A percentile compares a stretch with the other conserved stretches of the same genome.
phyloP scores from a whole-genome alignment of 2,888 invertebrate genomes.

The Apotomis capreana region DNA sequence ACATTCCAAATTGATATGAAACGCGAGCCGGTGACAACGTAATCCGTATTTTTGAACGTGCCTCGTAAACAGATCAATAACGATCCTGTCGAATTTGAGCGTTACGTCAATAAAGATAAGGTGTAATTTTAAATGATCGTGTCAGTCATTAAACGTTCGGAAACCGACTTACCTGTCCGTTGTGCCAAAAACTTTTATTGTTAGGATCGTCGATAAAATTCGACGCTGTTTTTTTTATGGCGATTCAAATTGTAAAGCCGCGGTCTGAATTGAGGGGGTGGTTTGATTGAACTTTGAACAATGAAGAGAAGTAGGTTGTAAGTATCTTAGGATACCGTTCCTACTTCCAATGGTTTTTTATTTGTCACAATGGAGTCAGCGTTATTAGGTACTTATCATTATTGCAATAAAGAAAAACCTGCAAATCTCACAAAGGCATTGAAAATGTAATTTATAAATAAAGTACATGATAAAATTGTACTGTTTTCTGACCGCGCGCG shows the following conservation, averaged over 20 bases:
- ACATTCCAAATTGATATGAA: constrained; percentile 21
- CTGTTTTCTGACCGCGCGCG: too few species aligned
- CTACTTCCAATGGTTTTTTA: too few species aligned
- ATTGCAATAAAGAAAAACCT: too few species aligned
- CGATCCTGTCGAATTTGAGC: neutral
- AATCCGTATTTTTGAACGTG: constrained; percentile 34
- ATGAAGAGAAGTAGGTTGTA: neutral
- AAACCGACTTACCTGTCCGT: constrained; percentile 31
- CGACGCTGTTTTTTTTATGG: constrained; percentile 32
- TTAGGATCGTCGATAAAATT: constrained; percentile 35
- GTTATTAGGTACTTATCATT: too few species aligned
- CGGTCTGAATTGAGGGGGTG: constrained; percentile 8
- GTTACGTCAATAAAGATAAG: neutral
- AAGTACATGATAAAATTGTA: too few species aligned
- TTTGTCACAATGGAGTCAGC: too few species aligned
- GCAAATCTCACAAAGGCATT: too few species aligned
- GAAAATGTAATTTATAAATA: too few species aligned
- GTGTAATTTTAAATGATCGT: neutral
- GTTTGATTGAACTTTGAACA: neutral
- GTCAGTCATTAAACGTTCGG: constrained; percentile 18
- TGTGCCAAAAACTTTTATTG: constrained; percentile 38
- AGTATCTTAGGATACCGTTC: too few species aligned
- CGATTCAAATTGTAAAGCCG: constrained; percentile 31
- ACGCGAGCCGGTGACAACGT: constrained; percentile 32
- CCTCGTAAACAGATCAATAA: constrained; percentile 21